phyloP scores from a whole-genome alignment of 2,797 vertebrate species.

The Valencia hispanica region DNA sequence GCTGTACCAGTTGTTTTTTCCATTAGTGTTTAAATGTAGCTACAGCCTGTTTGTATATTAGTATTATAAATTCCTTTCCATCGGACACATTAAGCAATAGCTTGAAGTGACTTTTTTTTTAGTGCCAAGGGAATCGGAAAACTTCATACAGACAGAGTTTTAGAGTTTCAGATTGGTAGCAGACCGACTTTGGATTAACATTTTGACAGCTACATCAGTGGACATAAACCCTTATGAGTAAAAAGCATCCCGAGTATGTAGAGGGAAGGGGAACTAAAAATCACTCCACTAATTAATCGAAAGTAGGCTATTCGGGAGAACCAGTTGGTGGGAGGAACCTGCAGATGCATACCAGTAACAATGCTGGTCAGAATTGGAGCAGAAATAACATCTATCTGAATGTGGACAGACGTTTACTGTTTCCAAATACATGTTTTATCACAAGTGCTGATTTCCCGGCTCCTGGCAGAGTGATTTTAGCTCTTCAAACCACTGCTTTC shows the following conservation, averaged over 20 bases:
- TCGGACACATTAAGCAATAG: neutral
- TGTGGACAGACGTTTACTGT: neutral
- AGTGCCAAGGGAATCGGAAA: neutral
- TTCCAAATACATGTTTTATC: neutral
- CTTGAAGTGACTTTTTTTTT: neutral
- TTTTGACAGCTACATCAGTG: neutral
- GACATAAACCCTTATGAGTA: neutral
- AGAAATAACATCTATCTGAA: neutral
- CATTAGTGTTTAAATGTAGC: neutral
- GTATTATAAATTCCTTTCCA: neutral
- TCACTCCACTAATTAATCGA: neutral
- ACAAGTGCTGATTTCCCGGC: neutral
- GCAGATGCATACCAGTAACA: neutral
- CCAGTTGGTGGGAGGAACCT: neutral
- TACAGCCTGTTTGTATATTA: neutral
- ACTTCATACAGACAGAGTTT: neutral
- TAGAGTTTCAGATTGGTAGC: neutral
- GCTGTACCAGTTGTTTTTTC: neutral
- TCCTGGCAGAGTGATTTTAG: neutral
- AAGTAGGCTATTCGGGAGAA: neutral
- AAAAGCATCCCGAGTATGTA: neutral
- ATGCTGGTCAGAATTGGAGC: neutral
- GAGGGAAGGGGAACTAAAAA: neutral
- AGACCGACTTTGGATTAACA: neutral
- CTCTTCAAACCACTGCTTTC: neutral